A percentile compares a stretch with the other conserved stretches of the same genome.
Evolutionary conservation across 2,113 vertebrate genomes (phyloP).

Genomic region (Aythya baeri): DNA sequence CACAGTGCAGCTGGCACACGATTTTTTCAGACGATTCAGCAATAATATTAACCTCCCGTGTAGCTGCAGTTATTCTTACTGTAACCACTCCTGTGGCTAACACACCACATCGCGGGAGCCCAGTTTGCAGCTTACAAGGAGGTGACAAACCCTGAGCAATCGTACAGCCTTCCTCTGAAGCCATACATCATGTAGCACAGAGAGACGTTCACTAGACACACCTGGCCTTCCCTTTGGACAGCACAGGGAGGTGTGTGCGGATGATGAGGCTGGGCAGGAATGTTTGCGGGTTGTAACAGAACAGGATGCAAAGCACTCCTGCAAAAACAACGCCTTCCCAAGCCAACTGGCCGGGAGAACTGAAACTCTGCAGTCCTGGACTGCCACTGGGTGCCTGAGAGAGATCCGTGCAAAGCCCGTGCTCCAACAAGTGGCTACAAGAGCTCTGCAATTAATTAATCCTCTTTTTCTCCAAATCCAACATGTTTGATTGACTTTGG

Average conservation of each 20-base stretch:
- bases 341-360: background rate
- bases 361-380: background rate
- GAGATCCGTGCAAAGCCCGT: background rate
- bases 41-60: background rate
- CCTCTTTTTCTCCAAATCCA: background rate
- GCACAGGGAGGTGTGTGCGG: background rate
- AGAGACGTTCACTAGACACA: background rate
- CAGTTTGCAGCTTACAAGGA: background rate
- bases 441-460: background rate
- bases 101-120: background rate
- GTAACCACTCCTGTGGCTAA: background rate
- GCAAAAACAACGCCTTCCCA: background rate
- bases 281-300: background rate
- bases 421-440: background rate
- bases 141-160: background rate
- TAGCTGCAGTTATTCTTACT: background rate
- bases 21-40: background rate
- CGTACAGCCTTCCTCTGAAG: background rate
- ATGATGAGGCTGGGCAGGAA: background rate
- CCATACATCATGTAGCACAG: accelerated
- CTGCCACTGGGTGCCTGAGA: background rate
- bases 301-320: background rate
- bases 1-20: background rate
- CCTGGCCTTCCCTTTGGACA: background rate
- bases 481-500: background rate